Percentiles rank a stretch among this genome's conserved stretches.
Evolutionary conservation across 2,797 vertebrate species (phyloP).

Genomic region (Heliangelus exortis): DNA sequence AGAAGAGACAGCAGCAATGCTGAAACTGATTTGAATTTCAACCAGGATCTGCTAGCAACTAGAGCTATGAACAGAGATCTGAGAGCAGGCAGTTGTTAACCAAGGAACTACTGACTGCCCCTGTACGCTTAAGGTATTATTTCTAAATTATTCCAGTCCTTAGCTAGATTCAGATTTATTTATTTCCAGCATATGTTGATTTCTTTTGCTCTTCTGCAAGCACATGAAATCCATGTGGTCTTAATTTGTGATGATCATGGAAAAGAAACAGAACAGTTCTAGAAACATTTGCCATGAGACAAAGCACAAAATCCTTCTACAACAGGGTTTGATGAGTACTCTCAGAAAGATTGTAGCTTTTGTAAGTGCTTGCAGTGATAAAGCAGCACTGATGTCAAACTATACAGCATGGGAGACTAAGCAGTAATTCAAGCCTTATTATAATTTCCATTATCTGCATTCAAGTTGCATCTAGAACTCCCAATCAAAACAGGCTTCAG

Average conservation of each 20-base stretch:
- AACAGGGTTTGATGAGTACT: not conserved
- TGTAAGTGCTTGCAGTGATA: not conserved
- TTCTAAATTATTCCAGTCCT: not conserved
- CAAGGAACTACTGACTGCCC: not conserved
- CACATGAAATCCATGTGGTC: not conserved
- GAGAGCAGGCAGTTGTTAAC: not conserved
- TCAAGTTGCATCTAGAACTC: not conserved
- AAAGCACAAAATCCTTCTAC: conserved; percentile 19
- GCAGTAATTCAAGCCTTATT: not conserved
- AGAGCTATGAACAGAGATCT: not conserved
- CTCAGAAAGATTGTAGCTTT: not conserved
- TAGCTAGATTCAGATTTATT: not conserved
- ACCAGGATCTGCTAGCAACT: not conserved
- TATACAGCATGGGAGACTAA: not conserved
- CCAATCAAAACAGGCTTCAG: not conserved
- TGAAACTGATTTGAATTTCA: conserved; percentile 53
- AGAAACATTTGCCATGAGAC: not conserved
- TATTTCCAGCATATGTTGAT: not conserved
- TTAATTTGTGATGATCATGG: not conserved
- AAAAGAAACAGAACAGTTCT: not conserved
- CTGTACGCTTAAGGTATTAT: not conserved
- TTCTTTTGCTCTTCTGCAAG: not conserved
- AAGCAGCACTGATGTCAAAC: not conserved
- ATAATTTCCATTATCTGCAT: conserved; percentile 22
- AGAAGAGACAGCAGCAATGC: conserved; percentile 31